Evolutionary conservation across 2,113 vertebrate genomes (phyloP), one percentile per base, ranked within the genome.

Genomic region (Tachuris rubrigastra): DNA sequence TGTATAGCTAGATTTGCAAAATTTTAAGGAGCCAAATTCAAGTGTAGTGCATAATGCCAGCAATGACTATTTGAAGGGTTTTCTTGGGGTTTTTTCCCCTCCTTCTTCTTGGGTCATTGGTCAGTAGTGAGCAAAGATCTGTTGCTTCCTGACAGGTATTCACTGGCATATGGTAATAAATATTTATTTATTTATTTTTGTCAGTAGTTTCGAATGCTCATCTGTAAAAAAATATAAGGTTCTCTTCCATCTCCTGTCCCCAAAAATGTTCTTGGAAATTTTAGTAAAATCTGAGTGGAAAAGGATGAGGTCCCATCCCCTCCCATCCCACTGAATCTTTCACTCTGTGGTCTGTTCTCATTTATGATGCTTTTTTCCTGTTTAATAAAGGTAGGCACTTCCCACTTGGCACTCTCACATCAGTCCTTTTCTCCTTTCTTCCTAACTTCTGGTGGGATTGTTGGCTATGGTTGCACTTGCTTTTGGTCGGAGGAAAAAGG

Each of bases 1-100:
- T 91, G 46, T 83, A 55, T 60, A 80, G 69, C 63, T 92, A 44
- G 60, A 73, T 92, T 93, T 90, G 59, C 86, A 91, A 87, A 89
- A 84, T 63, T 19, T 44, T 88, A 39, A 90, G 47, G 83, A 89
- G 62, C 33, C 62, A 91, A 89, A 92, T 86, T 83, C 44, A 73
- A 84, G 73, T 50, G n/a, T 59, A 76, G 37, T 28, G 25, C 41
- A 10, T 72, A 78, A 68, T 58, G n/a, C 50, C 35, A 75, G 35
- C 44, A 46, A 73, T 65, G 47, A 27, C 41, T 87, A 4, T 62
- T 91, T 14, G 12, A 53, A 81, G 44, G n/a, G n/a, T n/a, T 59
- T 81, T 41, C 9, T 25, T 9, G n/a, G n/a, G n/a, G n/a, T 6
- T 41, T 72, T 33, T 33, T 15, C n/a, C 22, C 18, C 22, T n/a